Percentiles rank a stretch among this genome's conserved stretches.
phyloP scores from a whole-genome alignment of 2,113 vertebrate species.

The Malurus alboscapulatus region DNA sequence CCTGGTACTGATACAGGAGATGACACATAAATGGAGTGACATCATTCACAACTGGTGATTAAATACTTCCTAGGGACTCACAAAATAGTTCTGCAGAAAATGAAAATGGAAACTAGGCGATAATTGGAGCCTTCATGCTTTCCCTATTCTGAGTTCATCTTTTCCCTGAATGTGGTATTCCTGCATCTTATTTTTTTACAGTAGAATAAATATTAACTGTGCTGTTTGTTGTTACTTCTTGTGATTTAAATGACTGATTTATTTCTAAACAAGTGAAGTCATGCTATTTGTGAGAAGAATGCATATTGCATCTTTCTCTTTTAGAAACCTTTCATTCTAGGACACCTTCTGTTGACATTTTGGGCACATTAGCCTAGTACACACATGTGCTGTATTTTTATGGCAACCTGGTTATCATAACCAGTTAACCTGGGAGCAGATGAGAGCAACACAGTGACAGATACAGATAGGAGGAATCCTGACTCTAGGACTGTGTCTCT shows the following conservation, averaged over 20 bases:
- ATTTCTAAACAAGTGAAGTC: neutral
- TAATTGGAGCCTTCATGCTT: neutral
- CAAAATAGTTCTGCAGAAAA: slow-evolving; percentile 29
- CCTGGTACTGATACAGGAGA: neutral
- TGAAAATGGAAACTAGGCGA: neutral
- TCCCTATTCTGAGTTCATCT: neutral
- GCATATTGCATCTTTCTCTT: neutral
- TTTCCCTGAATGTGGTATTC: neutral
- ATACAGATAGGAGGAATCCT: neutral
- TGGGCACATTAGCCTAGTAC: neutral
- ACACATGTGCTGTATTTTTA: neutral
- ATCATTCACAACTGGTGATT: slow-evolving; percentile 38
- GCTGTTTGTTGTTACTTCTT: neutral
- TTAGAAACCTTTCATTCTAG: neutral
- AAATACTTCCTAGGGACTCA: slow-evolving; percentile 43
- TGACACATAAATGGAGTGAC: slow-evolving; percentile 38
- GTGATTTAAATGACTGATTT: neutral
- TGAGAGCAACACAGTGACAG: neutral
- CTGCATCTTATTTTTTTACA: neutral
- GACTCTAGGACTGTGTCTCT: neutral
- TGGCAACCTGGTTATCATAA: neutral
- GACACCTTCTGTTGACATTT: neutral
- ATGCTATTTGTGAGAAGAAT: neutral
- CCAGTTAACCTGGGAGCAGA: neutral
- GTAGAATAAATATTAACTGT: neutral